These are phyloP conservation scores for Hydriomena furcata DNA, from an alignment of 2,888 invertebrate species.

Conservation along the genomic window DNA sequence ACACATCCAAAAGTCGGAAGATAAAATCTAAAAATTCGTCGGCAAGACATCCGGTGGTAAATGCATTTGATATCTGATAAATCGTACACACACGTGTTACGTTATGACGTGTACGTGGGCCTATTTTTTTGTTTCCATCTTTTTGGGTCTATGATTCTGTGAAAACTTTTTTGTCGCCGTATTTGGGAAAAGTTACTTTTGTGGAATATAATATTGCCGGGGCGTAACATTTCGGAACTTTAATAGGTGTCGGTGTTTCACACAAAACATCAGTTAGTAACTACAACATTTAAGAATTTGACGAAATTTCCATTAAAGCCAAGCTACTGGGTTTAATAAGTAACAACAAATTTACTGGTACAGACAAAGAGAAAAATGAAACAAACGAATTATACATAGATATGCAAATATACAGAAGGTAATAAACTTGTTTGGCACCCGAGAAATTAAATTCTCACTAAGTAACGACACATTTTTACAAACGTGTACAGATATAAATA, in stretches of 20 bases:
- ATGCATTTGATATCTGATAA: constrained; percentile 67
- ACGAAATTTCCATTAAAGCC: constrained; percentile 7
- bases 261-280: too few relatives aligned
- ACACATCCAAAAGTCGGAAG: constrained; percentile 36
- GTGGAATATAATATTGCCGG: constrained; percentile 7
- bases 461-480: constrained; percentile 32
- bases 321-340: not conserved
- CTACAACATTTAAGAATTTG: too few relatives aligned
- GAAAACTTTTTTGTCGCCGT: constrained; percentile 29
- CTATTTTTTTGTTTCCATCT: constrained; percentile 36
- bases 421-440: constrained; percentile 30
- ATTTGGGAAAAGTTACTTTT: constrained; percentile 19
- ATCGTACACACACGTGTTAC: constrained; percentile 69
- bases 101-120: constrained; percentile 67
- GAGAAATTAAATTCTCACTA: constrained; percentile 28
- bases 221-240: constrained; percentile 11
- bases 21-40: constrained; percentile 62
- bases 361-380: constrained; percentile 20
- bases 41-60: constrained; percentile 69
- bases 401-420: constrained; percentile 29
- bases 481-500: constrained; percentile 33
- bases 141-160: constrained; percentile 35
- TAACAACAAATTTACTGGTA: too few relatives aligned
- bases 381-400: constrained; percentile 16
- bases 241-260: too few relatives aligned